A percentile compares a stretch with the other conserved stretches of the same genome.
These are phyloP conservation scores for Peromyscus maniculatus DNA, from an alignment of 2,113 vertebrate species.

Conservation along the genomic window DNA sequence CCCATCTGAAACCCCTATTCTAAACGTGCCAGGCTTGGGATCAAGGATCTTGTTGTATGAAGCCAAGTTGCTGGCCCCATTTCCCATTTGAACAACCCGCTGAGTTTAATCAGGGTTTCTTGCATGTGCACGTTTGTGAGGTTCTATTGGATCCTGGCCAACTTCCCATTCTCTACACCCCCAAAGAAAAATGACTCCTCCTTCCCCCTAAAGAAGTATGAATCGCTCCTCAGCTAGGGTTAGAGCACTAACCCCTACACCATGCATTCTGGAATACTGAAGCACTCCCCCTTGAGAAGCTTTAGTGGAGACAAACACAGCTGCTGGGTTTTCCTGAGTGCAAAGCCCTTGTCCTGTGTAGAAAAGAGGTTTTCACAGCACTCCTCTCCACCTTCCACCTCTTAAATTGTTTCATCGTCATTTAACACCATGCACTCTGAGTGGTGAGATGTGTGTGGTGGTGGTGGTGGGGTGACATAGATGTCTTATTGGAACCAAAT, in stretches of 20 bases:
- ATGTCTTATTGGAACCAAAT: too few species aligned
- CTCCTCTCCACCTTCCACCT: neutral
- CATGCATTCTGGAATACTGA: neutral
- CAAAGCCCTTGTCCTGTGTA: neutral
- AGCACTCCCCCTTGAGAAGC: too few species aligned
- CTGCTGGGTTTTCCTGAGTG: neutral
- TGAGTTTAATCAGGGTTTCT: neutral
- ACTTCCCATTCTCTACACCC: neutral
- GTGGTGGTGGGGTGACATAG: too few species aligned
- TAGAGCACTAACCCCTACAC: neutral
- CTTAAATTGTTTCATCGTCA: neutral
- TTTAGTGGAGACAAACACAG: too few species aligned
- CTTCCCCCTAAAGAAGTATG: neutral
- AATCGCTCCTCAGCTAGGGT: neutral
- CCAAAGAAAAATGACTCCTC: neutral
- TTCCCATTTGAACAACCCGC: neutral
- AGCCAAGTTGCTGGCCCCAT: neutral
- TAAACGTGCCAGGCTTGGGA: neutral
- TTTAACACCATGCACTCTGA: neutral
- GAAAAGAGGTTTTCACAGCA: neutral
- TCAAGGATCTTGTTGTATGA: too few species aligned
- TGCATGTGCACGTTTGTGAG: neutral
- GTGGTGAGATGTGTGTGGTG: too few species aligned
- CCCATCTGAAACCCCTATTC: neutral
- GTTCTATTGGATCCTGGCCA: neutral